Base-by-base conservation (phyloP, 2,113 vertebrate species). In the Hydrolagus affinis region DNA sequence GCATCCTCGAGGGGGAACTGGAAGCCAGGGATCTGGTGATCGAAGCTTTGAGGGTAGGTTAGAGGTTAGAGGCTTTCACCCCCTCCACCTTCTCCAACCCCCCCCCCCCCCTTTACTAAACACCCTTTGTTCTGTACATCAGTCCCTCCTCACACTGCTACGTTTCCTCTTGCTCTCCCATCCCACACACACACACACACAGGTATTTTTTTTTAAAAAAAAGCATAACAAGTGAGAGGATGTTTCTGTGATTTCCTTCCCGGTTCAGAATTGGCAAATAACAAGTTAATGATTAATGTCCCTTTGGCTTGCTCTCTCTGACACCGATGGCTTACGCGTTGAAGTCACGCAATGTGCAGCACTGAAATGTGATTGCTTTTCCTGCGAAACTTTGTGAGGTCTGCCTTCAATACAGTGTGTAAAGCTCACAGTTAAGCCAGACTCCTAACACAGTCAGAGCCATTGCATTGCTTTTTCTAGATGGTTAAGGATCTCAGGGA, bases 11-110 rank as follows among this genome's bases (percentile, higher is more conserved):
- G 90, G 98, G 98, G 59, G 98, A 99, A 86, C 92, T 99, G 85
- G 98, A 99, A 89, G 98, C 98, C 86, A 93, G 96, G 86, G 98
- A 99, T 89, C 94, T 99, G 68, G 98, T 99, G 89, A 99, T 99
- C 21, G 98, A 99, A 91, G 96, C 97, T 78, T 93, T 99, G 86
- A 90, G 96, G 93, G 98, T 99, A 91, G 95, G 97, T 93, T 57
- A n/a, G 30, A 91, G 95, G 97, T 93, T 57, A n/a, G 30, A 83
- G 6, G 4, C 32, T 83, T 83, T 28, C 25, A 44, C 44, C 44
- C 6, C 44, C 44, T 6, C 44, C 44, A 44, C 44, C 44, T n/a
- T n/a, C n/a, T 6, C 44, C 44, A 44, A 3, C 44, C 44, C 44
- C 44, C 6, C 44, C 6, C 44, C 6, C 44, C 6, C 44, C 6